Conservation (phyloP, 2,888 invertebrate species). For the Camponotus fellah region DNA sequence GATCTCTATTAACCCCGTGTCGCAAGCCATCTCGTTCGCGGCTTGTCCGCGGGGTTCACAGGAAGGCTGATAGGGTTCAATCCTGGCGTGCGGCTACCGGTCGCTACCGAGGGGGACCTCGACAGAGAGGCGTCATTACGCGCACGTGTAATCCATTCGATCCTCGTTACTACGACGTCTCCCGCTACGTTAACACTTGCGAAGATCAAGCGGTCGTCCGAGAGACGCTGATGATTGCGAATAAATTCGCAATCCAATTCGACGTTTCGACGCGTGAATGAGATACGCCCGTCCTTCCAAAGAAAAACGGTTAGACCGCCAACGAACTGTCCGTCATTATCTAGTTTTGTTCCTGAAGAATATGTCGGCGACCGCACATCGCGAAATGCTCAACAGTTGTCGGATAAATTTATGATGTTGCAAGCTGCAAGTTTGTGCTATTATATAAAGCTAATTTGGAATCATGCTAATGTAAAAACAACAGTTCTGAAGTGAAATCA, state of each 20-base stretch:
- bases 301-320: neutral
- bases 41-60: conserved; percentile 62
- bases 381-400: neutral
- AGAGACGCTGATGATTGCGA: conserved; percentile 40
- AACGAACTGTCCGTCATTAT: neutral
- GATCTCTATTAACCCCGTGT: conserved; percentile 82
- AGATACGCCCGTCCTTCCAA: conserved; percentile 16
- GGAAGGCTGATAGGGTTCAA: conserved; percentile 75
- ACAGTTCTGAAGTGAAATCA: neutral
- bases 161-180: conserved; percentile 73
- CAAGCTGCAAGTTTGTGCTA: neutral
- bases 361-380: neutral
- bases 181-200: conserved; percentile 70
- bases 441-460: neutral
- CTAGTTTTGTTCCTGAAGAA: neutral
- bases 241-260: conserved; percentile 59
- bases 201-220: conserved; percentile 47
- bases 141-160: conserved; percentile 79
- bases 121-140: conserved; percentile 71
- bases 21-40: conserved; percentile 60
- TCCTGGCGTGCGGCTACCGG: conserved; percentile 72
- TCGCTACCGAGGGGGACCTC: conserved; percentile 62
- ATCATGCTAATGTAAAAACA: neutral
- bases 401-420: neutral
- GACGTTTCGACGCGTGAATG: conserved; percentile 42